Percentiles rank a stretch among this genome's conserved stretches.
Evolutionary conservation across 2,888 invertebrate genomes (phyloP).

Genomic region (Troilus luridus): DNA sequence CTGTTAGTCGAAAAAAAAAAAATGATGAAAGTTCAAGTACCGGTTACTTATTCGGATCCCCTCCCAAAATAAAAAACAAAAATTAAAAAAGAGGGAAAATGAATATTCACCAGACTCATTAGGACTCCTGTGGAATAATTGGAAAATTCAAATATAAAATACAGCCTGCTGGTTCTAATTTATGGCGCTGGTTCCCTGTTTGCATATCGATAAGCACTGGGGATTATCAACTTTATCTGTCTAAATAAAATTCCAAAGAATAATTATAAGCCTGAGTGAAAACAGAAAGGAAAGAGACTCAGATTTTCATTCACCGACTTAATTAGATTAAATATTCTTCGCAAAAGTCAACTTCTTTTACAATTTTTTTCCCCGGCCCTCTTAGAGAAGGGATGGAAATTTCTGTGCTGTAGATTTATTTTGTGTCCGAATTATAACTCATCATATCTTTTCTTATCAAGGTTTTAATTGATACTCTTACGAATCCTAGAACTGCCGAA

Average conservation of each 20-base stretch:
- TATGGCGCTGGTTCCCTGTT: constrained; percentile 29
- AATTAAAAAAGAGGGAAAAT: constrained; percentile 17
- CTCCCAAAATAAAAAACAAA: background rate
- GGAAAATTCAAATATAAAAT: constrained; percentile 46
- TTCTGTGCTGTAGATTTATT: background rate
- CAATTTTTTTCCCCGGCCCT: background rate
- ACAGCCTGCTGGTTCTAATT: constrained; percentile 31
- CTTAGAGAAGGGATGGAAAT: background rate
- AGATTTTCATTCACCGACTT: constrained; percentile 15
- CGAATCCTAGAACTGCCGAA: too few relatives aligned
- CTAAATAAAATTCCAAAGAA: constrained; percentile 43
- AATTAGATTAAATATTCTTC: constrained; percentile 40
- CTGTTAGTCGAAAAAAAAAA: background rate
- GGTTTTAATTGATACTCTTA: background rate
- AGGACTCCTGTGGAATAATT: constrained; percentile 34
- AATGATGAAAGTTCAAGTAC: background rate
- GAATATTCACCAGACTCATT: constrained; percentile 49
- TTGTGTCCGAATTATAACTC: background rate
- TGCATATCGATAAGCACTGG: constrained; percentile 48
- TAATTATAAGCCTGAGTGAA: constrained; percentile 18
- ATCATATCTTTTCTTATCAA: background rate
- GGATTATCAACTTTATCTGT: constrained; percentile 34
- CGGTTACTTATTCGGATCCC: background rate
- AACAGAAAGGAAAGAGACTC: constrained; percentile 41
- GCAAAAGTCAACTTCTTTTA: background rate